A percentile compares a stretch with the other conserved stretches of the same genome.
phyloP scores from a whole-genome alignment of 2,797 vertebrate genomes.

The Coreius guichenoti region DNA sequence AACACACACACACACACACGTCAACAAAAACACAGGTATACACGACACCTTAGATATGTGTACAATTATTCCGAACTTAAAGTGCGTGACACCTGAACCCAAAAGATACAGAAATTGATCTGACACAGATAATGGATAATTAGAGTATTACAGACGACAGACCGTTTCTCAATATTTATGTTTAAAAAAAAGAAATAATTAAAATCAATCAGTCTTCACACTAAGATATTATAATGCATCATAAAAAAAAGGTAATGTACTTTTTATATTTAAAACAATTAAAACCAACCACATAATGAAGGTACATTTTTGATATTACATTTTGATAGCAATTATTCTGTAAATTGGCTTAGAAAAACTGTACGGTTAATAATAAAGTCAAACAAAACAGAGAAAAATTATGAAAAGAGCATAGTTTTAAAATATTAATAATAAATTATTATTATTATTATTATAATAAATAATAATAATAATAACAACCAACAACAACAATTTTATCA shows the following conservation, averaged over 20 bases:
- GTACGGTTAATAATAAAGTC: background rate
- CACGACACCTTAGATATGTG: background rate
- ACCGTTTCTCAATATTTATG: background rate
- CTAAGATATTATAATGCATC: background rate
- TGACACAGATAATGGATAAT: background rate
- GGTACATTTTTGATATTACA: background rate
- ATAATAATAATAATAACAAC: no score
- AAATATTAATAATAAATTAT: background rate
- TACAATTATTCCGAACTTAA: background rate
- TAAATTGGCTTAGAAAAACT: background rate
- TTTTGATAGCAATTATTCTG: background rate
- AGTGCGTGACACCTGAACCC: background rate
- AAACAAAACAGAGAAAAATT: background rate
- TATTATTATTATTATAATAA: no score
- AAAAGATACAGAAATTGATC: background rate
- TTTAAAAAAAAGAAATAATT: no score
- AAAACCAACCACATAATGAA: background rate
- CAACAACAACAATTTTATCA: background rate
- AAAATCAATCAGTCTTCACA: background rate
- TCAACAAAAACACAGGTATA: background rate
- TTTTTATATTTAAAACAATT: no score
- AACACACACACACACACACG: constrained; percentile 12
- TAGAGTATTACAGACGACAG: background rate
- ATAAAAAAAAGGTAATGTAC: background rate
- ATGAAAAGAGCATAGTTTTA: background rate